A percentile compares a stretch with the other conserved stretches of the same genome.
These are phyloP conservation scores for Rutilus rutilus DNA, from an alignment of 2,113 vertebrate species.

Conservation along the genomic window DNA sequence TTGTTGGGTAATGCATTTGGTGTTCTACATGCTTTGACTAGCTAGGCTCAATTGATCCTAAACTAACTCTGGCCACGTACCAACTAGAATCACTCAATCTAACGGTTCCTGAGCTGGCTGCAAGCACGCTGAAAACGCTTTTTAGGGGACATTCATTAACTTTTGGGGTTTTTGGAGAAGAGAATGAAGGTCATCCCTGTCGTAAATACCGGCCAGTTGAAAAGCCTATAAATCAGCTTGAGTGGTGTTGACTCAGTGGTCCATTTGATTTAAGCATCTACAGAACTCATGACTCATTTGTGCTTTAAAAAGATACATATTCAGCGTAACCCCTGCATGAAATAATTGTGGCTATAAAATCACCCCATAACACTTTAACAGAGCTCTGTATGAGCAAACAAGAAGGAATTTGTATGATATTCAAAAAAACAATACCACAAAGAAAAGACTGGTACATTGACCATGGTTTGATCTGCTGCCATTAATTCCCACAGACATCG, in stretches of 20 bases:
- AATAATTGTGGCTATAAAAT: background rate
- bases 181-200: slow-evolving; percentile 19
- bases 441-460: background rate
- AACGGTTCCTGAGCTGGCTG: slow-evolving; percentile 15
- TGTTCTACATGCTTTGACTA: slow-evolving; percentile 56
- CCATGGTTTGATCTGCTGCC: slow-evolving; percentile 19
- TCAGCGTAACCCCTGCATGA: background rate
- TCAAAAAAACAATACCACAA: slow-evolving; percentile 15
- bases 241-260: slow-evolving; percentile 12
- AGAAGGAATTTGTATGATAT: slow-evolving; percentile 24
- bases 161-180: background rate
- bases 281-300: background rate
- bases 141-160: slow-evolving; percentile 34
- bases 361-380: background rate
- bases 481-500: slow-evolving; percentile 14
- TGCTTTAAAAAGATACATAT: slow-evolving; percentile 29
- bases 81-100: slow-evolving; percentile 17
- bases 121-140: background rate
- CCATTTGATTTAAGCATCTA: background rate
- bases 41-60: slow-evolving; percentile 48
- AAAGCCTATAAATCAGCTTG: slow-evolving; percentile 21
- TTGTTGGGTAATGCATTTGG: slow-evolving; percentile 68
- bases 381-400: slow-evolving; percentile 18
- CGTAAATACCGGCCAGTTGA: slow-evolving; percentile 45
- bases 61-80: slow-evolving; percentile 4